A percentile compares a stretch with the other conserved stretches of the same genome.
Conservation (phyloP, 2,888 invertebrate genomes). For the Mechanitis messenoides region DNA sequence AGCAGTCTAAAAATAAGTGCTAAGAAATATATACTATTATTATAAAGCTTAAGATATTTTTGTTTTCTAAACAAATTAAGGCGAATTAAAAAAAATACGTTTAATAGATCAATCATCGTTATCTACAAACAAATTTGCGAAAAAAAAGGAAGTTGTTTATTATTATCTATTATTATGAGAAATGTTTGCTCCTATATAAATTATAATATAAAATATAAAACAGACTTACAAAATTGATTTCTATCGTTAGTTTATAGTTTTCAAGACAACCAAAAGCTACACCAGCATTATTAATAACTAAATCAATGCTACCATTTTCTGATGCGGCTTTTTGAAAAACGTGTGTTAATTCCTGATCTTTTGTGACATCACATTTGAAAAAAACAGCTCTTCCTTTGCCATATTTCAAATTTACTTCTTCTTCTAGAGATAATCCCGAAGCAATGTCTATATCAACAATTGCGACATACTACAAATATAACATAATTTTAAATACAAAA, state of each 20-base stretch:
- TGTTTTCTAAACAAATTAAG: too few species aligned
- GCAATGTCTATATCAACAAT: constrained; percentile 40
- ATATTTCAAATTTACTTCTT: constrained; percentile 37
- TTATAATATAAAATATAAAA: too few species aligned
- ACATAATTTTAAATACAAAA: background rate
- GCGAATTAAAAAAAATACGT: too few species aligned
- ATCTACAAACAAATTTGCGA: too few species aligned
- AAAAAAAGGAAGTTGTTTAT: too few species aligned
- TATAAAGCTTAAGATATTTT: background rate
- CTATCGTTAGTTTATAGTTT: constrained; percentile 39
- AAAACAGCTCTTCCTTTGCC: constrained; percentile 37
- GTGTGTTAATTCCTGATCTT: constrained; percentile 35
- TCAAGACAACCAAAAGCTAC: constrained; percentile 35
- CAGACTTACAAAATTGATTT: constrained; percentile 45
- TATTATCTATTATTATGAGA: too few species aligned
- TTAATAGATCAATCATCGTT: too few species aligned
- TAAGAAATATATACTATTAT: background rate
- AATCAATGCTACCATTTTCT: constrained; percentile 37
- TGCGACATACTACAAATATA: constrained; percentile 32
- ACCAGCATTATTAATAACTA: constrained; percentile 48
- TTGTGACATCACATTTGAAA: constrained; percentile 43
- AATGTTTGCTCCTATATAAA: too few species aligned
- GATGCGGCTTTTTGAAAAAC: constrained; percentile 33
- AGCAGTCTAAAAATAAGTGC: constrained; percentile 33
- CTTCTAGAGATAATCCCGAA: constrained; percentile 34